Conservation (phyloP, 1,140 invertebrate genomes). For the Cryptotermes secundus region DNA sequence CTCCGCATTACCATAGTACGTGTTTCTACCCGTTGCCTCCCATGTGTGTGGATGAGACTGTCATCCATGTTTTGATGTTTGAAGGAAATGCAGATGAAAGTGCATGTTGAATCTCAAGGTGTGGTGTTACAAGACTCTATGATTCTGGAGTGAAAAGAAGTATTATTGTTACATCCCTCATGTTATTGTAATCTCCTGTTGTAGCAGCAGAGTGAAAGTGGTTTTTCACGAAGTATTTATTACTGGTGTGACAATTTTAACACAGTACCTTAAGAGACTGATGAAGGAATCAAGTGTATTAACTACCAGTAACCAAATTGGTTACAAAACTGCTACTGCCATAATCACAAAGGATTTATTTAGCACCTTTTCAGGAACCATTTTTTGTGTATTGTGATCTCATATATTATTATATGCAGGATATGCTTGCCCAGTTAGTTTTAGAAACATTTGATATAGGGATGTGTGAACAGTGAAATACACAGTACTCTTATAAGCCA, state of each 20-base stretch:
- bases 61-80: constrained; percentile 13
- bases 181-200: constrained; percentile 1
- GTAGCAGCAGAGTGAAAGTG: not conserved
- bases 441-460: not conserved
- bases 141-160: constrained; percentile 9
- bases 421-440: not conserved
- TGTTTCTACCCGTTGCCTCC: not conserved
- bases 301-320: constrained; percentile 4
- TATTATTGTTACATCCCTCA: constrained; percentile 8
- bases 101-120: not conserved
- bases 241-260: constrained; percentile 5
- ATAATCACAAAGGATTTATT: constrained; percentile 22
- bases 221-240: not conserved
- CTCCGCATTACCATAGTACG: not conserved
- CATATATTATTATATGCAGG: constrained; percentile 11
- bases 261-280: constrained; percentile 25
- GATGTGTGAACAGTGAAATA: not conserved
- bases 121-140: not conserved
- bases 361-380: not conserved
- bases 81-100: constrained; percentile 5
- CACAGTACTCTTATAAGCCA: too few relatives aligned
- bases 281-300: constrained; percentile 20
- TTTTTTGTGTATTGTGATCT: constrained; percentile 25
- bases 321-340: constrained; percentile 25
- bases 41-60: constrained; percentile 3